Conservation (phyloP, 2,797 vertebrate species). For the Triplophysa yarkandensis region DNA sequence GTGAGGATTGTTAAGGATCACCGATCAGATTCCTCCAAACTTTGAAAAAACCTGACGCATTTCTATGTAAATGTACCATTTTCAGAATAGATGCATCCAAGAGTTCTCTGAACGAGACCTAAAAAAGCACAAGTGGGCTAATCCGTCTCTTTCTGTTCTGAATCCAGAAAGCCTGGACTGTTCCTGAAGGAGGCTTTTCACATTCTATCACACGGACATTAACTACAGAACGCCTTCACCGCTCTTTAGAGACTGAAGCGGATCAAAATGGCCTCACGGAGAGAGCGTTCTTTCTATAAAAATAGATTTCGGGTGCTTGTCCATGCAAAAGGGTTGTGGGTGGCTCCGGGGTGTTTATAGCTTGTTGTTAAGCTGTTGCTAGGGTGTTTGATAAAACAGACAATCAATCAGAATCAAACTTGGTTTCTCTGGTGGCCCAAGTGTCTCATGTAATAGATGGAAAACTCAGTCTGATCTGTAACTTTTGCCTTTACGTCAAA, state of each 20-base stretch:
- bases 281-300: not conserved
- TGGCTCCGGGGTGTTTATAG: not conserved
- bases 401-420: not conserved
- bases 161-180: constrained; percentile 20
- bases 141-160: constrained; percentile 16
- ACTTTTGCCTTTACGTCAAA: too few species aligned
- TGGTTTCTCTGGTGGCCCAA: not conserved
- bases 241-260: not conserved
- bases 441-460: not conserved
- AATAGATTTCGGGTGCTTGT: not conserved
- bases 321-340: not conserved
- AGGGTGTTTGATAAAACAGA: not conserved
- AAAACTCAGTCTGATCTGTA: too few species aligned
- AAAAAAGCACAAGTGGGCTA: constrained; percentile 25
- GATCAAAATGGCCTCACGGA: not conserved
- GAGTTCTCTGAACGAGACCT: not conserved
- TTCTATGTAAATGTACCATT: not conserved
- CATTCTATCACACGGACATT: constrained; percentile 5
- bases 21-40: not conserved
- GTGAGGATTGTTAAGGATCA: not conserved
- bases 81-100: constrained; percentile 5
- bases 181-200: constrained; percentile 27
- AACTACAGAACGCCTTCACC: not conserved
- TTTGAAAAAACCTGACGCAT: not conserved
- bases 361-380: not conserved